These are phyloP conservation scores for Caenorhabditis parvicauda DNA, from an alignment of 2,888 invertebrate species.

Conservation along the genomic window DNA sequence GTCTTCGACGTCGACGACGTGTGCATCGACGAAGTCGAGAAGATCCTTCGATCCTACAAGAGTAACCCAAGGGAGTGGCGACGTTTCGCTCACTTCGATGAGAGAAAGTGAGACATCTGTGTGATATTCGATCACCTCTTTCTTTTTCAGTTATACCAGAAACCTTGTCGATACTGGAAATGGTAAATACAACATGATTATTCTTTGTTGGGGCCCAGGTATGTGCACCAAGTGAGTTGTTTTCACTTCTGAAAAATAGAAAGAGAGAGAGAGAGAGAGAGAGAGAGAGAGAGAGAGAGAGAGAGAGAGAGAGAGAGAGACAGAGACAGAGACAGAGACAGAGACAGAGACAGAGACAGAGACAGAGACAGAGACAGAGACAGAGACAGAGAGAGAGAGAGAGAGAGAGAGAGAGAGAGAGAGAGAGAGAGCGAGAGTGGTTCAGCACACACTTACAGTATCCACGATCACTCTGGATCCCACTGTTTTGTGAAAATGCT, in stretches of 20 bases:
- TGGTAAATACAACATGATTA: slow-evolving; percentile 92
- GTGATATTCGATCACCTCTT: too few relatives aligned
- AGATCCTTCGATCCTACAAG: slow-evolving; percentile 76
- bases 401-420: too few relatives aligned
- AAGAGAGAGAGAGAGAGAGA: neutral
- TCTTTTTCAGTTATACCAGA: slow-evolving; percentile 79
- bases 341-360: too few relatives aligned
- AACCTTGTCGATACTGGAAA: slow-evolving; percentile 70
- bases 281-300: neutral
- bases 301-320: too few relatives aligned
- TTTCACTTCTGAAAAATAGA: too few relatives aligned
- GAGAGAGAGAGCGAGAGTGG: too few relatives aligned
- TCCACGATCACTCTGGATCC: slow-evolving; percentile 92
- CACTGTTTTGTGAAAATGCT: slow-evolving; percentile 94
- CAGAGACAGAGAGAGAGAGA: too few relatives aligned
- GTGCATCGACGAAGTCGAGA: slow-evolving; percentile 82
- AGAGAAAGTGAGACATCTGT: slow-evolving; percentile 68
- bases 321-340: too few relatives aligned
- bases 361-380: too few relatives aligned
- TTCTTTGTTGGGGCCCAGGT: slow-evolving; percentile 93
- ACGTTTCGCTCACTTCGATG: slow-evolving; percentile 88
- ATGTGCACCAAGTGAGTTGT: slow-evolving; percentile 68
- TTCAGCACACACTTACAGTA: slow-evolving; percentile 74
- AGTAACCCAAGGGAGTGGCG: slow-evolving; percentile 87
- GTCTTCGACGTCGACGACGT: slow-evolving; percentile 72